Conservation (phyloP, 2,113 vertebrate genomes). For the Camelus dromedarius region DNA sequence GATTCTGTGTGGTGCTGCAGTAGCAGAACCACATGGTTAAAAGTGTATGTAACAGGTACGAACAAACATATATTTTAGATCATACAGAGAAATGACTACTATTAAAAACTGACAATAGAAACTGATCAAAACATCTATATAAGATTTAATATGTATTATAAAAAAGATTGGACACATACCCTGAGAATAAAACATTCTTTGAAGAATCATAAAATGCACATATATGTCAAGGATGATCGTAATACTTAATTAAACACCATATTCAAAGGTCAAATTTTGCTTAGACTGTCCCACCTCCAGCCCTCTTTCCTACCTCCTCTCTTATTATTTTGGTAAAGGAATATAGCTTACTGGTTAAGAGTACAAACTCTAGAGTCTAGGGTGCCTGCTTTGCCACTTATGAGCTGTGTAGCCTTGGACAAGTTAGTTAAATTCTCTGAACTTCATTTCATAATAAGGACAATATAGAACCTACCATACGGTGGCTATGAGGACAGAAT, state of each 20-base stretch:
- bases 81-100: neutral
- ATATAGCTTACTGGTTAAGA: neutral
- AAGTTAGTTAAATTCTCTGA: neutral
- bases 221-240: neutral
- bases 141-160: neutral
- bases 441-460: neutral
- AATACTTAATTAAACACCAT: neutral
- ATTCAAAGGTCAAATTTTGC: neutral
- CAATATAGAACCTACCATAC: neutral
- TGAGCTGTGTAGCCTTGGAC: neutral
- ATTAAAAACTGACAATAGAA: constrained; percentile 13
- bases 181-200: constrained; percentile 48
- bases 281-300: neutral
- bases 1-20: neutral
- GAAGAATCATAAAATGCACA: constrained; percentile 22
- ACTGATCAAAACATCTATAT: neutral
- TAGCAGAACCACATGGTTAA: neutral
- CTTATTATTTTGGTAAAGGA: neutral
- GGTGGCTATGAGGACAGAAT: neutral
- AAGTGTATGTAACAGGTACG: neutral
- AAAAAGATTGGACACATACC: constrained; percentile 19
- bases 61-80: neutral
- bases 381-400: neutral
- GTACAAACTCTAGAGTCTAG: neutral
- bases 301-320: neutral